Evolutionary conservation across 2,888 invertebrate species (phyloP), one percentile per base, ranked within the genome.

Genomic region (Heterodera filipjevi): DNA sequence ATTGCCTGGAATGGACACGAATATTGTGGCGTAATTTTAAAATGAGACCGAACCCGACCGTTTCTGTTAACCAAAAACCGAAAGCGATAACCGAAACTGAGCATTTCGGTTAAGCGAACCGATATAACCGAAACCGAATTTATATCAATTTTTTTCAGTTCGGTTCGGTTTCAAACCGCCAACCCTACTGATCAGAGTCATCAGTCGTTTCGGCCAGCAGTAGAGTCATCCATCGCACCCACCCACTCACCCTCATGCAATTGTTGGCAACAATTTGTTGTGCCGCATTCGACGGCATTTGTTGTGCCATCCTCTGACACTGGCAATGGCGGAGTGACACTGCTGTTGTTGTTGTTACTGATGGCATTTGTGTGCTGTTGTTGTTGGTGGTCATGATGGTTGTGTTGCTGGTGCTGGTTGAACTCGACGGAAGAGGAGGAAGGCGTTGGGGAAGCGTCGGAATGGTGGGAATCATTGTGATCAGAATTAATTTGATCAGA

Each of bases 401-500:
- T n/a, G 39, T 39, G 1, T 16, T 49, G 49, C 3, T 49, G 14
- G 49, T 49, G 59, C n/a, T 59, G 59, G 6, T 59, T 59, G 59
- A 27, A 59, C 59, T 59, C 59, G 19, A 22, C 16, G 59, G 59
- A 59, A 6, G 59, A 59, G 8, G 59, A 59, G 6, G 59, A 59
- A n/a, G 59, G 59, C n/a, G 59, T 59, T 27, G 59, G 59, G 3
- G 59, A 59, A n/a, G n/a, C n/a, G n/a, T 59, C n/a, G 59, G 59
- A 12, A 27, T 59, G 59, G 27, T 59, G 59, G 3, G 14, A 19
- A 22, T 53, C 22, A 53, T n/a, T n/a, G n/a, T 53, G 53, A 53
- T 53, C 49, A 19, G 8, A 12, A 49, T 19, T 16, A 19, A 14
- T 12, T 5, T 59, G 22, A 27, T 59, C 8, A 27, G 5, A 3